These are phyloP conservation scores for Zoanthus solanderi DNA, from an alignment of 92 coral and sea anemone genomes.

Conservation along the genomic window DNA sequence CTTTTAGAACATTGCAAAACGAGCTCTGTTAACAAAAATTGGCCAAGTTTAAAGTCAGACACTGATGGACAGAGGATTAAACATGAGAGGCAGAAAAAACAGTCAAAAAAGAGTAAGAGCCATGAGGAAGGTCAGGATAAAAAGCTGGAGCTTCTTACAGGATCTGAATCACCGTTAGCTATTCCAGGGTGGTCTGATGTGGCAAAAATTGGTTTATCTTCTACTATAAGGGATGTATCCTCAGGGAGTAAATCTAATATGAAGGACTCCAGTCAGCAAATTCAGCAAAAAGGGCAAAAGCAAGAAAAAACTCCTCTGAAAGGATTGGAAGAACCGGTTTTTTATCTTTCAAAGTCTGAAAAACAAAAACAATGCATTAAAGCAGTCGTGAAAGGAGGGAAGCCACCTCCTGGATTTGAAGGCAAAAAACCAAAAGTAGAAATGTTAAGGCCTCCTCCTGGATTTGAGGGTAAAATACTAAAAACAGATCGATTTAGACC, in stretches of 20 bases:
- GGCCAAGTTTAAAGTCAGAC: conserved; percentile 4
- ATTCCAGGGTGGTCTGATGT: conserved; percentile 18
- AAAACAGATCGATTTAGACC: not conserved
- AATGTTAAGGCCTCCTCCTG: not conserved
- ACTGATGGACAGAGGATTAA: not conserved
- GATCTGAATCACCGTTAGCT: not conserved
- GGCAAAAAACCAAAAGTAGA: not conserved
- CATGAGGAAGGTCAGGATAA: not conserved
- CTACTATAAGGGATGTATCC: not conserved
- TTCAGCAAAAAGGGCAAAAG: not conserved
- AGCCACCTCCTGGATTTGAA: conserved; percentile 25
- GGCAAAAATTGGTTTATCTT: not conserved
- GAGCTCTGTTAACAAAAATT: not conserved
- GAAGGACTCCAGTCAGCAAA: not conserved
- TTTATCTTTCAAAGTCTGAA: not conserved
- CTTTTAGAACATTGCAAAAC: not conserved
- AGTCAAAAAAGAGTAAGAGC: not conserved
- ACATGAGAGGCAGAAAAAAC: not conserved
- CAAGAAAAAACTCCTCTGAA: not conserved
- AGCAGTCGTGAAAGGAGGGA: not conserved
- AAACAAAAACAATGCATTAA: not conserved
- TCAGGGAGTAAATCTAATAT: not conserved
- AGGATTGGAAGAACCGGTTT: not conserved
- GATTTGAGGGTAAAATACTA: not conserved
- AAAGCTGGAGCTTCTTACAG: not conserved